Percentiles rank a stretch among this genome's conserved stretches.
phyloP scores from a whole-genome alignment of 2,888 invertebrate species.

The Leptinotarsa juncta region DNA sequence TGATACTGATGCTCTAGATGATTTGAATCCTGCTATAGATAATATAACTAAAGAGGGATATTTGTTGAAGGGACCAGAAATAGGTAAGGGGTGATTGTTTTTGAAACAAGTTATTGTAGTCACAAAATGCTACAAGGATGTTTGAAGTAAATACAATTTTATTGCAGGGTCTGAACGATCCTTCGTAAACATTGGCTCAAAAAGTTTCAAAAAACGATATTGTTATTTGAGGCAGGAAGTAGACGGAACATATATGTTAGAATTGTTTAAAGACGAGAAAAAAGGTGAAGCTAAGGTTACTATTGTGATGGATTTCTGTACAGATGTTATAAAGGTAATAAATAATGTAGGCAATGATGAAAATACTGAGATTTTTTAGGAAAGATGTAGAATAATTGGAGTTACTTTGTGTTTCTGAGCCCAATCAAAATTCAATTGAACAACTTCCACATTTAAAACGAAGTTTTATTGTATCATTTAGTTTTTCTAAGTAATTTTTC shows the following conservation, averaged over 20 bases:
- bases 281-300: slow-evolving; percentile 91
- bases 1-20: slow-evolving; percentile 84
- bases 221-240: slow-evolving; percentile 91
- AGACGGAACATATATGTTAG: slow-evolving; percentile 90
- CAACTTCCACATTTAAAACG: background rate
- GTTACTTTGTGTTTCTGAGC: too few species aligned
- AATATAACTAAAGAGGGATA: slow-evolving; percentile 91
- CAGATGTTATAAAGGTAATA: slow-evolving; percentile 83
- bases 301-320: slow-evolving; percentile 94
- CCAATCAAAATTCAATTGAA: too few species aligned
- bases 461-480: background rate
- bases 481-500: background rate
- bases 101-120: background rate
- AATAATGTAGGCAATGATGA: background rate
- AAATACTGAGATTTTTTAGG: too few species aligned
- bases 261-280: slow-evolving; percentile 93
- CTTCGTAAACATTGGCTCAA: slow-evolving; percentile 91
- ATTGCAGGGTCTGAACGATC: slow-evolving; percentile 80
- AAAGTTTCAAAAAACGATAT: slow-evolving; percentile 91
- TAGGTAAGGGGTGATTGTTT: slow-evolving; percentile 63
- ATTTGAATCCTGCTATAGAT: slow-evolving; percentile 75
- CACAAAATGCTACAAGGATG: background rate
- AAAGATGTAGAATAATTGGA: too few species aligned
- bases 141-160: too few species aligned
- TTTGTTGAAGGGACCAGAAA: slow-evolving; percentile 91